phyloP scores from a whole-genome alignment of 2,113 vertebrate species.

The Brachyhypopomus gauderio region DNA sequence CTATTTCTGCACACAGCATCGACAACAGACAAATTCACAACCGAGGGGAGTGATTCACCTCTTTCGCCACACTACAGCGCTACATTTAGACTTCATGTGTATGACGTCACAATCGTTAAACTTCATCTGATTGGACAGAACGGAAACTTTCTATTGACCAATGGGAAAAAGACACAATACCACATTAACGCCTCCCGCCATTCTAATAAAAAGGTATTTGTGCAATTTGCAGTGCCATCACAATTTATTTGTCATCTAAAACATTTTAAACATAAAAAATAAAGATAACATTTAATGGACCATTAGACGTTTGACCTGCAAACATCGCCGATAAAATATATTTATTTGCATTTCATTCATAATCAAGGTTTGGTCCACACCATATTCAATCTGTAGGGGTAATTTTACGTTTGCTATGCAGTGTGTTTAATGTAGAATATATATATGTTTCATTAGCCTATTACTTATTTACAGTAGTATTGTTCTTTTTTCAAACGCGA shows the following conservation, averaged over 20 bases:
- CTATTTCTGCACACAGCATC: too few species aligned
- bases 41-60: not conserved
- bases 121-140: conserved; percentile 1
- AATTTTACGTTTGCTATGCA: not conserved
- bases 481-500: not conserved
- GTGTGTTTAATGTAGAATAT: not conserved
- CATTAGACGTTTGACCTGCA: not conserved
- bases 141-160: conserved; percentile 36
- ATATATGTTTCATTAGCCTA: not conserved
- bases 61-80: too few species aligned
- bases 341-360: not conserved
- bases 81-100: not conserved
- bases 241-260: not conserved
- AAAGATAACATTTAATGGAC: not conserved
- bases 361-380: conserved; percentile 6
- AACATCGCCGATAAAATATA: not conserved
- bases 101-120: conserved; percentile 23
- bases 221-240: not conserved
- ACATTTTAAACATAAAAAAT: not conserved
- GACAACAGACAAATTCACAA: too few species aligned
- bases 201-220: not conserved
- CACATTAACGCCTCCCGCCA: conserved; percentile 16
- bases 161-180: conserved; percentile 61
- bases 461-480: not conserved
- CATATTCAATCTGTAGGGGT: conserved; percentile 8